Percentiles rank a stretch among this genome's conserved stretches.
phyloP scores from a whole-genome alignment of 2,113 vertebrate genomes.

The Pangasianodon hypophthalmus region DNA sequence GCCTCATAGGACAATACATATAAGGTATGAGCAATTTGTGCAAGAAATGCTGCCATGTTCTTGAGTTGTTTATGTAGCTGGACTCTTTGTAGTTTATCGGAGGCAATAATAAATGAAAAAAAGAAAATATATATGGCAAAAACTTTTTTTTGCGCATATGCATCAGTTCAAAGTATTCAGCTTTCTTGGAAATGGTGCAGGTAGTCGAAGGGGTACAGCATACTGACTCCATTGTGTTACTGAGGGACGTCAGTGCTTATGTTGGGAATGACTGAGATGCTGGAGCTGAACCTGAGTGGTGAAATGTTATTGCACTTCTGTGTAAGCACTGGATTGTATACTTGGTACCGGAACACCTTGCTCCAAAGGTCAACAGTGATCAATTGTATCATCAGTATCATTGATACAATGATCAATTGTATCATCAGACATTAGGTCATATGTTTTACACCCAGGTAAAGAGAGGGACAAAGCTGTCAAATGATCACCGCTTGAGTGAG shows the following conservation, averaged over 20 bases:
- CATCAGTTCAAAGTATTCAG: not conserved
- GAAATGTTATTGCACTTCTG: not conserved
- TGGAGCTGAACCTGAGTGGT: not conserved
- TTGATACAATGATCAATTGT: not conserved
- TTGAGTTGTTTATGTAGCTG: not conserved
- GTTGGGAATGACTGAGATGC: not conserved
- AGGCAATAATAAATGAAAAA: not conserved
- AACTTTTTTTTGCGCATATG: not conserved
- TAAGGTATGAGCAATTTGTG: not conserved
- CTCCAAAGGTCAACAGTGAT: not conserved
- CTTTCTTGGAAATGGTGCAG: not conserved
- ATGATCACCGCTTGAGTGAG: not conserved
- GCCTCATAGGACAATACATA: not conserved
- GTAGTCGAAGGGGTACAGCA: not conserved
- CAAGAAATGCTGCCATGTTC: not conserved
- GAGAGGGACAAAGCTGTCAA: not conserved
- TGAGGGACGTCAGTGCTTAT: not conserved
- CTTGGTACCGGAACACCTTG: not conserved
- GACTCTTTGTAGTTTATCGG: not conserved
- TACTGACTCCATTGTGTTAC: not conserved
- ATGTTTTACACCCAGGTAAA: not conserved
- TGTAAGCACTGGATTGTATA: not conserved
- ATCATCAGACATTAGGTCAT: not conserved
- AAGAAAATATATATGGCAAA: not conserved
- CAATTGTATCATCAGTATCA: not conserved